Evolutionary conservation across 2,797 vertebrate genomes (phyloP).

Genomic region (Alosa sapidissima): DNA sequence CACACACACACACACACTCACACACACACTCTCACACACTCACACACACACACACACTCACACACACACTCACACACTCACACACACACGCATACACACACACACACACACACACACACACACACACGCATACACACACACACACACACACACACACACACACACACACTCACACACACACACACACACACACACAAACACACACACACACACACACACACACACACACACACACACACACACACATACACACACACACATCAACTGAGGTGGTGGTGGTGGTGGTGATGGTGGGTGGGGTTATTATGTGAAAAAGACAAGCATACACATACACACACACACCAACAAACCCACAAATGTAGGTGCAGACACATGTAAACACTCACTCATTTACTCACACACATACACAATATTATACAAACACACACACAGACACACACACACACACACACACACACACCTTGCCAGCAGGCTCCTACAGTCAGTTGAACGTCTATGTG

Average conservation of each 20-base stretch:
- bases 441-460: conserved; percentile 49
- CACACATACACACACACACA: neutral
- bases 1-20: too few species aligned
- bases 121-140: too few species aligned
- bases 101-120: neutral
- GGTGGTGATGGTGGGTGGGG: too few species aligned
- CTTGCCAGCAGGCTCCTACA: conserved; percentile 98
- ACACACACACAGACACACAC: conserved; percentile 2
- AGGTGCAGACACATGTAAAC: neutral
- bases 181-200: too few species aligned
- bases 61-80: conserved; percentile 26
- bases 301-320: neutral
- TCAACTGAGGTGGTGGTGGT: neutral
- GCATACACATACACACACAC: neutral
- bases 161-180: too few species aligned
- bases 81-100: conserved; percentile 19
- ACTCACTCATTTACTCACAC: neutral
- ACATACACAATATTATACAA: neutral
- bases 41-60: too few species aligned
- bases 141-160: too few species aligned
- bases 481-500: conserved; percentile 96
- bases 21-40: too few species aligned
- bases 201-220: neutral
- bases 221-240: conserved; percentile 32
- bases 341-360: neutral